Base-by-base conservation (phyloP, 2,113 vertebrate species). In the Amphiprion percula region DNA sequence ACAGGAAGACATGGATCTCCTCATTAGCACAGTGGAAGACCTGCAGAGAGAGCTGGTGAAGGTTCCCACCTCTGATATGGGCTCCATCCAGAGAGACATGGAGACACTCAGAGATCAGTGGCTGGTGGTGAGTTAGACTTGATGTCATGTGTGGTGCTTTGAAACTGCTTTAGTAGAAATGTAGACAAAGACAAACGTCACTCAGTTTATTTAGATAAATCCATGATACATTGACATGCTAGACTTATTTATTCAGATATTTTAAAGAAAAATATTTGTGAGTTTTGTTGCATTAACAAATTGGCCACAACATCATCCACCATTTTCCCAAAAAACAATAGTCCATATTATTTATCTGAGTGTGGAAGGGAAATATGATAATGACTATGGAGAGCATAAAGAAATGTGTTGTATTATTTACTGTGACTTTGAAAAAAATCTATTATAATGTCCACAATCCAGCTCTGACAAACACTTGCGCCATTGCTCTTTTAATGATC, bases 21-120 rank as follows among this genome's bases (percentile, higher is more conserved):
- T 99, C 89, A 97, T 95, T 81, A 95, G 89, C 80, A 96, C 95
- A 77, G 96, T 95, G n/a, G 97, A 96, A 87, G 95, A 96, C 64
- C 87, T 99, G 76, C 84, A 97, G 75, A 93, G 94, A 39, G 96
- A 97, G 74, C 53, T 99, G 90, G 97, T 95, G 72, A 96, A 93
- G 82, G 85, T 97, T 59, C 95, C 93, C 11, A 95, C 94, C 47
- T 93, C 94, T 0, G 94, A 96, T 46, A 77, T 88, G 2, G 30
- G 70, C 37, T 77, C 76, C 0, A 84, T 98, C 66, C 96, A 95
- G 86, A 90, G 76, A 67, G 96, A 98, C 68, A 94, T 96, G 94
- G 94, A 98, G 71, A 79, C 56, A 52, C 90, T 87, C 0, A 92
- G 97, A 92, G 96, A 98, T 91, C 96, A 95, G 84, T 99, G 98